Evolutionary conservation across 2,888 invertebrate genomes (phyloP), one percentile per base, ranked within the genome.

Genomic region (Pocota personata): DNA sequence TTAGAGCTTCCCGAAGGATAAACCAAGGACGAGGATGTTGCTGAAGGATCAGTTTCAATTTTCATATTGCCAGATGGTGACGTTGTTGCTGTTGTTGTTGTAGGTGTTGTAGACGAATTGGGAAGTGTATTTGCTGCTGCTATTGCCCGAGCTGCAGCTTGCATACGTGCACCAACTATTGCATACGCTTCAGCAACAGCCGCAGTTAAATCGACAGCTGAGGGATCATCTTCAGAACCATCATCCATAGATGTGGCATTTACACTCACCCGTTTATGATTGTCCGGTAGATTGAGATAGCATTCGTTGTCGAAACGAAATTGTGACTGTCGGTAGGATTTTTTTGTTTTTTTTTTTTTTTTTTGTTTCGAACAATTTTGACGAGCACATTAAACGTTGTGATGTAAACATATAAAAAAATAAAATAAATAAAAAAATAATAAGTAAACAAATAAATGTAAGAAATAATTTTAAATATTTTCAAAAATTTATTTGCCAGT

Each of bases 271-370:
- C 98, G 95, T 95, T 97, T 98, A 94, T 98, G 98, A 94, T 98
- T 98, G 94, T 99, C 99, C 93, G 98, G 98, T 92, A 99, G 95
- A 94, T 97, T 97, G 94, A 98, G 95, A 94, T 97, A 97, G 95
- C 98, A 98, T 95, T 99, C 99, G 94, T 98, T 99, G 95, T 99
- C 99, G 94, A 99, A 99, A 93, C 99, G 97, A 95, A 99, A 99
- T 94, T 99, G 99, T 95, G 98, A 98, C 98, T 99, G 96, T 82
- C 21, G 46, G 48, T 12, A 35, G 3, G 21, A 30, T 57, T 19
- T 8, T n/a, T 21, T 24, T 64, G 40, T 12, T 30, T 24, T 57
- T 71, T 67, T 48, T 40, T 80, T 69, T 66, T 64, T 43, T 43
- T 80, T 16, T 37, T 67, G 62, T 67, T n/a, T 24, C 24, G 24